Evolutionary conservation across 2,888 invertebrate genomes (phyloP), one percentile per base, ranked within the genome.

Genomic region (Meliscaeva auricollis): DNA sequence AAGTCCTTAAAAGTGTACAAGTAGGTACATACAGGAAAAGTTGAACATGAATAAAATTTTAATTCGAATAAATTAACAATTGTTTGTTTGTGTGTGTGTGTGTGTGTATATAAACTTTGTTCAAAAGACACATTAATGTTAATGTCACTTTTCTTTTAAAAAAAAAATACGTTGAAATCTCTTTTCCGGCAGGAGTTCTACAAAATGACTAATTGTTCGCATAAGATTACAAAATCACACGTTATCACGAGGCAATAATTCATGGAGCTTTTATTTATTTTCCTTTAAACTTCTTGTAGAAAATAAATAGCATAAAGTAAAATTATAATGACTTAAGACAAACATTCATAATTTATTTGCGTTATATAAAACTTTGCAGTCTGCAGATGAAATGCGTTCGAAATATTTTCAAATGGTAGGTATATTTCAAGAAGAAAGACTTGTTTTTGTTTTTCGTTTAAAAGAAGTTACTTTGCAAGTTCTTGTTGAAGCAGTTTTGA

Each of bases 271-370:
- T 3, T 30, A 15, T 54, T 54, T 54, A 30, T 54, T 54, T 54
- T 15, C 26, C 26, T 26, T n/a, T 15, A 15, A 54, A 54, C 30
- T 30, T 54, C 3, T 54, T 15, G 15, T 2, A 54, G 54, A 54
- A 54, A 54, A 54, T 30, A 54, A 30, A 30, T 26, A 15, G 15
- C 13, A 7, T 13, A 52, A 54, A 54, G 54, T 54, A 30, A 30
- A n/a, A 54, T 54, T 30, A 54, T 15, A 54, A 54, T 54, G 54
- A 54, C 54, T 54, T 30, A 15, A 54, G 30, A 54, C 54, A 54
- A 54, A 54, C 54, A 54, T 54, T 15, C 30, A 54, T 54, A 54
- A 54, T 54, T 54, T 54, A 54, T 54, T 54, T 54, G 54, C 0
- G 3, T n/a, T 15, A 3, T 3, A 30, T n/a, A 30, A 54, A 54